These are phyloP conservation scores for Diarsia dahlii DNA, from an alignment of 2,888 invertebrate species.

Conservation along the genomic window DNA sequence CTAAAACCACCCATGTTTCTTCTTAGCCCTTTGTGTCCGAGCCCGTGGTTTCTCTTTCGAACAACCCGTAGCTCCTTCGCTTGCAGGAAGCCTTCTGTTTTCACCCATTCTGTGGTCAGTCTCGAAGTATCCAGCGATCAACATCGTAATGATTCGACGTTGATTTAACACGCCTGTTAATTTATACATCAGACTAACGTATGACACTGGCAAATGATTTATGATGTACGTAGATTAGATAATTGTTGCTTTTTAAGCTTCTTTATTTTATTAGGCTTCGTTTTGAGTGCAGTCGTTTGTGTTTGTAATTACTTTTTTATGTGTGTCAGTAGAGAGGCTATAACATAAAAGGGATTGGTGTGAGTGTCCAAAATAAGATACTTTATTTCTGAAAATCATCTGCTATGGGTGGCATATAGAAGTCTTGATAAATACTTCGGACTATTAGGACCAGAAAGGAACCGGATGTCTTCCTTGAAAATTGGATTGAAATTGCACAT, in stretches of 20 bases:
- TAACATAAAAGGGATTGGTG: background rate
- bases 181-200: constrained; percentile 74
- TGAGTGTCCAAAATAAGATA: background rate
- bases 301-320: constrained; percentile 45
- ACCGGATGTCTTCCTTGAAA: too few species aligned
- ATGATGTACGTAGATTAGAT: constrained; percentile 73
- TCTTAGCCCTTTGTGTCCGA: too few species aligned
- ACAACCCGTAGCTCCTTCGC: too few species aligned
- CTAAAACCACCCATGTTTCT: too few species aligned
- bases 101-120: constrained; percentile 5
- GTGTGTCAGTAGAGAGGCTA: background rate
- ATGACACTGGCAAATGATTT: constrained; percentile 79
- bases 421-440: too few species aligned
- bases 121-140: constrained; percentile 53
- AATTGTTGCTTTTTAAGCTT: constrained; percentile 69
- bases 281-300: constrained; percentile 30
- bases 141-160: constrained; percentile 77
- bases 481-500: too few species aligned
- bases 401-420: too few species aligned
- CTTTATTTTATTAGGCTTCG: constrained; percentile 63
- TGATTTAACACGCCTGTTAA: constrained; percentile 86
- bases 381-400: background rate
- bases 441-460: too few species aligned
- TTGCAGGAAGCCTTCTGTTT: too few species aligned
- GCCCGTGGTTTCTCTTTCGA: too few species aligned